phyloP scores from a whole-genome alignment of 2,113 vertebrate genomes.

The Spea bombifrons region DNA sequence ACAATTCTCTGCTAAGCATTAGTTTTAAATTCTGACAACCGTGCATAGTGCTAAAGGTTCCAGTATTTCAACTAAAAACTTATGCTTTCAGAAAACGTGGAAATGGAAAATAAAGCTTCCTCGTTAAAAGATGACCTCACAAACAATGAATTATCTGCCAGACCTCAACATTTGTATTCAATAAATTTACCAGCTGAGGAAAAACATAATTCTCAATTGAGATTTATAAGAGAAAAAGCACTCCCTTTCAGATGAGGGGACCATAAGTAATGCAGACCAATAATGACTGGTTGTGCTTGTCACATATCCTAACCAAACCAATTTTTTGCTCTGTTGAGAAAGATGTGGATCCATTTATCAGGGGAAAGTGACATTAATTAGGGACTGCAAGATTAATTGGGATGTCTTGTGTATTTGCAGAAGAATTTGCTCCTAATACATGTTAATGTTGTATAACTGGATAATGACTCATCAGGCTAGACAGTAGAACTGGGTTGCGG shows the following conservation, averaged over 20 bases:
- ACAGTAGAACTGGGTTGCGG: background rate
- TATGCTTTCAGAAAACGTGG: too few relatives aligned
- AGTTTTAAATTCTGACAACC: too few relatives aligned
- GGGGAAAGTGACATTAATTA: conserved; percentile 35
- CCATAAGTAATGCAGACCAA: background rate
- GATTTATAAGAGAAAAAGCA: conserved; percentile 6
- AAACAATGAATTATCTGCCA: too few relatives aligned
- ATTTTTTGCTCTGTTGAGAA: conserved; percentile 28
- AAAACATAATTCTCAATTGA: background rate
- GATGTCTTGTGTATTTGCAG: conserved; percentile 23
- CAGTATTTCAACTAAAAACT: too few relatives aligned
- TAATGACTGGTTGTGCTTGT: conserved; percentile 11
- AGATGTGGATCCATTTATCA: conserved; percentile 37
- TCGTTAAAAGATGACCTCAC: background rate
- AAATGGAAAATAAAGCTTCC: background rate
- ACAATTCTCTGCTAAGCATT: too few relatives aligned
- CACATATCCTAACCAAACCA: conserved; percentile 17
- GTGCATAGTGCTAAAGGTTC: too few relatives aligned
- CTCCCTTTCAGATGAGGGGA: background rate
- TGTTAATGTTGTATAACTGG: conserved; percentile 27
- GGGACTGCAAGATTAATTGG: conserved; percentile 25
- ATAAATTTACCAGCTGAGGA: background rate
- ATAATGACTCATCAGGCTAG: conserved; percentile 25
- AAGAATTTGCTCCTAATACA: conserved; percentile 29
- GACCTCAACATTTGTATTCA: too few relatives aligned